Evolutionary conservation across 23 tunicate species (phyloP), one percentile per base, ranked within the genome.

Genomic region (Phallusia fumigata): DNA sequence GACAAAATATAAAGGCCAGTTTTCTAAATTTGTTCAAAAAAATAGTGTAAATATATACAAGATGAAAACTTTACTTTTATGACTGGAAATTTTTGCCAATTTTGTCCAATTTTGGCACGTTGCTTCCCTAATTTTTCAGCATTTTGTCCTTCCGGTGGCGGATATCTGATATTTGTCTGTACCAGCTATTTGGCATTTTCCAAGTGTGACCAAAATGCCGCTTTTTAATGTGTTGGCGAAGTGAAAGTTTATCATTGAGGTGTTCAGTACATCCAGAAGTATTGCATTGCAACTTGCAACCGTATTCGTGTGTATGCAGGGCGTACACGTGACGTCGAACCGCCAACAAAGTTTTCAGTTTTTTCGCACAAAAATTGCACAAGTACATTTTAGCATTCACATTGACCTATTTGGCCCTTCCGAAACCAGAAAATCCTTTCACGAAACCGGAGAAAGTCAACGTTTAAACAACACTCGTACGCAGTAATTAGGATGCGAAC

Each of bases 111-210:
- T n/a, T n/a, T n/a, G n/a, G n/a, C n/a, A n/a, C n/a, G n/a, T n/a
- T n/a, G n/a, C n/a, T n/a, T n/a, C n/a, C n/a, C n/a, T n/a, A n/a
- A n/a, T n/a, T n/a, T n/a, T n/a, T n/a, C n/a, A n/a, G n/a, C n/a
- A n/a, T n/a, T n/a, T n/a, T n/a, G n/a, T n/a, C n/a, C n/a, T 11
- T 35, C 77, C 8, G 40, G 40, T 33, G 40, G n/a, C n/a, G n/a
- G n/a, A n/a, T 74, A 32, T 33, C 45, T 3, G 45, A 33, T 33
- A 32, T 33, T 33, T 35, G 77, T 74, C 45, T 74, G 77, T 74
- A 74, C 77, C 77, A 74, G 45, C 77, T 74, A 35, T 33, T 58
- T 13, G 69, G 69, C 69, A 58, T 58, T 58, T 58, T 58, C 69
- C 69, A 58, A 58, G 69, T 58, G 69, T 58, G 69, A 58, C 69